phyloP scores from a whole-genome alignment of 2,888 invertebrate species.

The Sesia apiformis region DNA sequence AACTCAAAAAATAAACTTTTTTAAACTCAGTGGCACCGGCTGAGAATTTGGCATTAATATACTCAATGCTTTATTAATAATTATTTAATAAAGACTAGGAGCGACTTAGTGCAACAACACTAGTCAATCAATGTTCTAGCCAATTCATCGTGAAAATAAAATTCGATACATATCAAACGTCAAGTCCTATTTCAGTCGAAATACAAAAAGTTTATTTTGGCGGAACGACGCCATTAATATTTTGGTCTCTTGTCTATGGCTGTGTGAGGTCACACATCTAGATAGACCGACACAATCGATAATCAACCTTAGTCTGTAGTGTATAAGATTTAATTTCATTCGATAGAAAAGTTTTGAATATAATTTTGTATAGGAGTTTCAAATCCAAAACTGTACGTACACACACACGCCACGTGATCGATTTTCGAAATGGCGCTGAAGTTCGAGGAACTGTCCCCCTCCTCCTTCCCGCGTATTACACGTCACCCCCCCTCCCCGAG shows the following conservation, averaged over 20 bases:
- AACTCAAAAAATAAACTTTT: no score
- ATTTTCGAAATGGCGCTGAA: slow-evolving; percentile 57
- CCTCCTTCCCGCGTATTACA: slow-evolving; percentile 11
- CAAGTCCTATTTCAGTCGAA: not conserved
- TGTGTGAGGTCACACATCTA: slow-evolving; percentile 23
- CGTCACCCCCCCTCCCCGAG: slow-evolving; percentile 10
- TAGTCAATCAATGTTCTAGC: no score
- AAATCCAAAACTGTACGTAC: slow-evolving; percentile 21
- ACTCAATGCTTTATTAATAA: no score
- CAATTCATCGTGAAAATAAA: no score
- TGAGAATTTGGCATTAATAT: no score
- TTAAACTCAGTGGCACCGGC: no score
- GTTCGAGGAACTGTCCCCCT: slow-evolving; percentile 24
- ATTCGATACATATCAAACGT: no score
- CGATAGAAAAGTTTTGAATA: slow-evolving; percentile 13
- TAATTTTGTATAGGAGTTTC: slow-evolving; percentile 1
- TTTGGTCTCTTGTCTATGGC: slow-evolving; percentile 33
- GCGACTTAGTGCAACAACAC: no score
- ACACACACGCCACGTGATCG: slow-evolving; percentile 64
- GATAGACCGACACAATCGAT: slow-evolving; percentile 7
- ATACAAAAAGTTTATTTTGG: slow-evolving; percentile 41
- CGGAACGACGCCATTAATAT: slow-evolving; percentile 41
- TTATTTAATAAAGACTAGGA: no score
- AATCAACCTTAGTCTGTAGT: slow-evolving; percentile 1
- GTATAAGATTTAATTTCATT: slow-evolving; percentile 13